Conservation (phyloP, 2,888 invertebrate genomes). For the Neoascia interrupta region DNA sequence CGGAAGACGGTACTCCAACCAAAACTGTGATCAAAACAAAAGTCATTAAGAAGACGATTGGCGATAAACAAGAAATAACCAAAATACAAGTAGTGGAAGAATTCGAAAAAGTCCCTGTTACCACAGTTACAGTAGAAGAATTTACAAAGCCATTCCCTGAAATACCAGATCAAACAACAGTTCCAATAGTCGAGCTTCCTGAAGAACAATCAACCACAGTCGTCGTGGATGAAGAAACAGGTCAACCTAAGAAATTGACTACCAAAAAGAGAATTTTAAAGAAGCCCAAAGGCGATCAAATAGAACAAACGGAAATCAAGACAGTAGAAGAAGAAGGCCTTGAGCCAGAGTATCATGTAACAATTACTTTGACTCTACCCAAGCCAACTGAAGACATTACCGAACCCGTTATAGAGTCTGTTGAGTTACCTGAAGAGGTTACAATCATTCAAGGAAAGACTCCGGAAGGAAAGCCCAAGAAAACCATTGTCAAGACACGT, state of each 20-base stretch:
- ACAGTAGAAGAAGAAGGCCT: slow-evolving; percentile 79
- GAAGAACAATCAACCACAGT: slow-evolving; percentile 74
- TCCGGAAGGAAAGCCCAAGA: slow-evolving; percentile 76
- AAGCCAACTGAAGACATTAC: slow-evolving; percentile 49
- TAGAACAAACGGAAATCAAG: slow-evolving; percentile 80
- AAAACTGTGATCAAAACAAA: slow-evolving; percentile 79
- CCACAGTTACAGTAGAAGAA: slow-evolving; percentile 75
- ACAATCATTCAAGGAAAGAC: slow-evolving; percentile 74
- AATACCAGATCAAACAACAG: slow-evolving; percentile 72
- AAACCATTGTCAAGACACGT: slow-evolving; percentile 76
- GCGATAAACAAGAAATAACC: slow-evolving; percentile 78
- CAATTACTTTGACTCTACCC: slow-evolving; percentile 73
- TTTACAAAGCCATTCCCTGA: slow-evolving; percentile 75
- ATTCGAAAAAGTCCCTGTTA: slow-evolving; percentile 79
- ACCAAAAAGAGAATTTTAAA: slow-evolving; percentile 79
- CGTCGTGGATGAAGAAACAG: slow-evolving; percentile 72
- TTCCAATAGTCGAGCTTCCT: slow-evolving; percentile 75
- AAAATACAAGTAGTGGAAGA: slow-evolving; percentile 79
- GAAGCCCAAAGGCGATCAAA: slow-evolving; percentile 78
- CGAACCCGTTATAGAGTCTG: slow-evolving; percentile 66
- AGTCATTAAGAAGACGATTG: slow-evolving; percentile 80
- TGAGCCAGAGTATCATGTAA: slow-evolving; percentile 76
- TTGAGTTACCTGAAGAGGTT: slow-evolving; percentile 77
- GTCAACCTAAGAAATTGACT: slow-evolving; percentile 75
- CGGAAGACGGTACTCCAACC: slow-evolving; percentile 77